Evolutionary conservation across 2,113 vertebrate species (phyloP).

Genomic region (Oreotrochilus melanogaster): DNA sequence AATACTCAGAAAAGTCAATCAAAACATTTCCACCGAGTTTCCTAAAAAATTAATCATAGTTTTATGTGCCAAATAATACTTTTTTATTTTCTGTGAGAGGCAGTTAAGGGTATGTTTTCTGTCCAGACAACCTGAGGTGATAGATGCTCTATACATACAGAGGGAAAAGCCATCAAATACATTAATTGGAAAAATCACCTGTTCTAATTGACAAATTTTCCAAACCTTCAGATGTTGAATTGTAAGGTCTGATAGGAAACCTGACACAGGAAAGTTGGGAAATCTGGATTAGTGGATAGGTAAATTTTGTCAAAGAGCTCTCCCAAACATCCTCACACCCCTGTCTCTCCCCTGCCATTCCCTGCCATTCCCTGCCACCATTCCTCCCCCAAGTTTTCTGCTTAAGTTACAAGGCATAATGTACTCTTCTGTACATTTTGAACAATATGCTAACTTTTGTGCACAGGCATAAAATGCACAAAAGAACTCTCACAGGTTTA

Average conservation of each 20-base stretch:
- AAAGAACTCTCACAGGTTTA: neutral
- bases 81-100: neutral
- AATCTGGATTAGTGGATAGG: neutral
- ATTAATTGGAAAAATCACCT: neutral
- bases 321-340: neutral
- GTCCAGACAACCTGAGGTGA: neutral
- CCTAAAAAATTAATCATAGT: neutral
- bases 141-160: neutral
- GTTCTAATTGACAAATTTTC: neutral
- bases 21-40: neutral
- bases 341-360: fast-evolving
- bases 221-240: neutral
- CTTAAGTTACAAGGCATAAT: neutral
- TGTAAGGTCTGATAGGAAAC: neutral
- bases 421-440: neutral
- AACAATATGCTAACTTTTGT: neutral
- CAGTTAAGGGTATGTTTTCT: fast-evolving
- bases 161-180: neutral
- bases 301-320: neutral
- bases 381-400: fast-evolving
- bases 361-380: fast-evolving
- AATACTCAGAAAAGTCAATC: neutral
- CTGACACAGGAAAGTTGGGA: neutral
- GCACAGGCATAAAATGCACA: neutral
- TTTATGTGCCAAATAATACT: neutral